phyloP scores from a whole-genome alignment of 2,888 invertebrate species.

The Hymenopus coronatus region DNA sequence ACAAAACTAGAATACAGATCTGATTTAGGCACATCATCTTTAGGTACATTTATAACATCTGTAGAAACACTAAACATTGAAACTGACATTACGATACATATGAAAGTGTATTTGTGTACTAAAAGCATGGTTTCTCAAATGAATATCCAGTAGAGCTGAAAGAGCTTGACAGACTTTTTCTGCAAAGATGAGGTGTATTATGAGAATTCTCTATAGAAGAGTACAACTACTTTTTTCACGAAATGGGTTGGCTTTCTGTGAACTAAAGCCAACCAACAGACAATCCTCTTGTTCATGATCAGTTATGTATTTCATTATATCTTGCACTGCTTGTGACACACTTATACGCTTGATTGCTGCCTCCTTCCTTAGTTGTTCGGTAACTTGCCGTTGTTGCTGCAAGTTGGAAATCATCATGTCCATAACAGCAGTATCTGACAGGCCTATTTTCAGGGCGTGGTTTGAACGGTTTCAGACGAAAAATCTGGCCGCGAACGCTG shows the following conservation, averaged over 20 bases:
- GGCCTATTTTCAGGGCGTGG: constrained; percentile 67
- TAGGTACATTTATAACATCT: not conserved
- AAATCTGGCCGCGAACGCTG: constrained; percentile 12
- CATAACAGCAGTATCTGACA: constrained; percentile 85
- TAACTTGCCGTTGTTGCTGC: constrained; percentile 90
- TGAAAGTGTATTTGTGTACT: not conserved
- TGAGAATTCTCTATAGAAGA: constrained; percentile 21
- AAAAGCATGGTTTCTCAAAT: not conserved
- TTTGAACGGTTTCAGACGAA: constrained; percentile 26
- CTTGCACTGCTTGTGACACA: constrained; percentile 86
- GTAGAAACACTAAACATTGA: not conserved
- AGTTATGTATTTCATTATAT: constrained; percentile 85
- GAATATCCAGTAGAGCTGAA: not conserved
- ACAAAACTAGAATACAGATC: not conserved
- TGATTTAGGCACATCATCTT: not conserved
- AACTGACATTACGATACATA: not conserved
- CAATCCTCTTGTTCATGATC: constrained; percentile 93
- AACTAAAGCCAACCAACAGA: constrained; percentile 87
- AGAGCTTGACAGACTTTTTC: not conserved
- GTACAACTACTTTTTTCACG: constrained; percentile 87
- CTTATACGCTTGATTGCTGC: constrained; percentile 83
- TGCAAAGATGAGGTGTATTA: not conserved
- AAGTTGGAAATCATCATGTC: constrained; percentile 91
- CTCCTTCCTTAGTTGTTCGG: constrained; percentile 89
- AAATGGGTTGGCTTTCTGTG: constrained; percentile 93